Conservation (phyloP, 2,888 invertebrate species). For the Allygus modestus region DNA sequence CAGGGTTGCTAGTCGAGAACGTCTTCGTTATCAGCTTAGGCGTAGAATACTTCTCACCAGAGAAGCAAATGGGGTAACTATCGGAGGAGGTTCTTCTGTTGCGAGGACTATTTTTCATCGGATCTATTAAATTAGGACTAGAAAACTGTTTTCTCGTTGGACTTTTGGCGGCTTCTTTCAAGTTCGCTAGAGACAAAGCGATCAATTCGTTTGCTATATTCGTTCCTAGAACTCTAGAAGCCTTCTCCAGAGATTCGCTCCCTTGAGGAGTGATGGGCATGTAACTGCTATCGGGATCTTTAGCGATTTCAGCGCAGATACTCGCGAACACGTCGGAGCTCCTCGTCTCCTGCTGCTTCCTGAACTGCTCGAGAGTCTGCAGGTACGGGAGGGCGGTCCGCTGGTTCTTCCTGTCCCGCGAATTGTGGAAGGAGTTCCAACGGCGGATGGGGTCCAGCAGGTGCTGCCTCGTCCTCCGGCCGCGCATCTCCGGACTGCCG, state of each 20-base stretch:
- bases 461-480: slow-evolving; percentile 71
- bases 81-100: slow-evolving; percentile 65
- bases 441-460: slow-evolving; percentile 74
- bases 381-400: slow-evolving; percentile 59
- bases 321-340: slow-evolving; percentile 49
- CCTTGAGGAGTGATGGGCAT: slow-evolving; percentile 63
- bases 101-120: slow-evolving; percentile 60
- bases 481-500: slow-evolving; percentile 74
- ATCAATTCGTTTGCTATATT: slow-evolving; percentile 64
- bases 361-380: slow-evolving; percentile 59
- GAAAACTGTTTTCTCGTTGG: slow-evolving; percentile 67
- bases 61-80: slow-evolving; percentile 55
- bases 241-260: slow-evolving; percentile 60
- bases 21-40: slow-evolving; percentile 60
- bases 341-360: slow-evolving; percentile 52
- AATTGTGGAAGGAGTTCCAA: slow-evolving; percentile 76
- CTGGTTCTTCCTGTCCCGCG: slow-evolving; percentile 64
- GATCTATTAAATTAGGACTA: slow-evolving; percentile 66
- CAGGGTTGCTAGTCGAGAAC: slow-evolving; percentile 65
- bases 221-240: slow-evolving; percentile 61
- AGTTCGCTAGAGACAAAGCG: slow-evolving; percentile 59
- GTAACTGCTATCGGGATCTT: slow-evolving; percentile 60
- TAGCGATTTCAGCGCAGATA: slow-evolving; percentile 39
- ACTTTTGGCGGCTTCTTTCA: slow-evolving; percentile 58
- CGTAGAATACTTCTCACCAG: slow-evolving; percentile 40